These are phyloP conservation scores for Amphipyra tragopoginis DNA, from an alignment of 2,888 invertebrate genomes.

Conservation along the genomic window DNA sequence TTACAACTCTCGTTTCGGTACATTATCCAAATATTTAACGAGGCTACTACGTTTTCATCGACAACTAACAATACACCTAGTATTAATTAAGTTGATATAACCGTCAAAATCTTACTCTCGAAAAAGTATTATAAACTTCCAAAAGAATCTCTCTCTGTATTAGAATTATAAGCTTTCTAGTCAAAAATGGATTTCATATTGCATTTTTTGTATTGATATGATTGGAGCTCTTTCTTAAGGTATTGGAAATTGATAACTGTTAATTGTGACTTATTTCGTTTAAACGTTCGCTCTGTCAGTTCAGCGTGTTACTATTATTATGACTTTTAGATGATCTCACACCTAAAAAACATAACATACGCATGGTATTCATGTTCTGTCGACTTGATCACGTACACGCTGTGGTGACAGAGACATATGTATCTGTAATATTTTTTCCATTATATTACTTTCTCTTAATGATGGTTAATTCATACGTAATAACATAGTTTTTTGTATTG, in stretches of 20 bases:
- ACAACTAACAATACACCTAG: conserved; percentile 75
- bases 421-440: conserved; percentile 43
- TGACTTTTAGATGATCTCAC: conserved; percentile 38
- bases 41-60: conserved; percentile 80
- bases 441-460: conserved; percentile 44
- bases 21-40: conserved; percentile 77
- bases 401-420: conserved; percentile 32
- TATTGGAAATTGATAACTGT: conserved; percentile 54
- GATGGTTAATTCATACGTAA: conserved; percentile 65
- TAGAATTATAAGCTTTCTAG: conserved; percentile 87
- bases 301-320: conserved; percentile 8
- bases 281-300: conserved; percentile 44
- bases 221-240: conserved; percentile 56
- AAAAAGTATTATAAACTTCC: conserved; percentile 85
- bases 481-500: conserved; percentile 55
- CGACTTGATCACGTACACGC: conserved; percentile 9
- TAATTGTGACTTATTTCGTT: conserved; percentile 34
- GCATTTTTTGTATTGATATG: conserved; percentile 64
- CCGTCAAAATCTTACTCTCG: conserved; percentile 72
- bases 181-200: conserved; percentile 85
- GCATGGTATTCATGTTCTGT: conserved; percentile 2
- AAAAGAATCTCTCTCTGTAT: conserved; percentile 89
- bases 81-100: conserved; percentile 76
- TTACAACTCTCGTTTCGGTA: conserved; percentile 55
- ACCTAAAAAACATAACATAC: conserved; percentile 5